These are phyloP conservation scores for Acleris sparsana DNA, from an alignment of 2,888 invertebrate genomes.

Conservation along the genomic window DNA sequence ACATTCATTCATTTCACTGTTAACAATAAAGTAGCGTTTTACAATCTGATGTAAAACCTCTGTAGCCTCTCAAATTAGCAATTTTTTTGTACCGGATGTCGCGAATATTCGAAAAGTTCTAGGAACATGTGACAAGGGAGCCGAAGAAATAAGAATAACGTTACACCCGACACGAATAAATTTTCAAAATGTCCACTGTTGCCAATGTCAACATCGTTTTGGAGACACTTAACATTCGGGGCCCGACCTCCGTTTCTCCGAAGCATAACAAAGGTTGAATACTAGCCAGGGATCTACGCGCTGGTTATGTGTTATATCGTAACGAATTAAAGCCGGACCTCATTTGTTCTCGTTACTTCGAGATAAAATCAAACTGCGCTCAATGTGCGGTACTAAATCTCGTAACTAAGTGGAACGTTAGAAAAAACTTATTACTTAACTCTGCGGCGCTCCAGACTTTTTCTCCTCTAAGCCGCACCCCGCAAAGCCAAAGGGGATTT, in stretches of 20 bases:
- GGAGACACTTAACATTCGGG: conserved; percentile 61
- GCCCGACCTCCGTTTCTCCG: conserved; percentile 61
- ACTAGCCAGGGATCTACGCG: conserved; percentile 29
- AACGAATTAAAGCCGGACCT: conserved; percentile 20
- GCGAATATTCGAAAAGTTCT: conserved; percentile 4
- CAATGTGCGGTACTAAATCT: conserved; percentile 25
- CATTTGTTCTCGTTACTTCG: conserved; percentile 1
- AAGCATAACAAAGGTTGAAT: conserved; percentile 61
- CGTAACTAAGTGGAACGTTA: conserved; percentile 24
- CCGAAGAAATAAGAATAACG: conserved; percentile 20
- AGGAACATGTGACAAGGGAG: conserved; percentile 15
- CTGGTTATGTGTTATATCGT: not conserved
- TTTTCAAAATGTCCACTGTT: conserved; percentile 22
- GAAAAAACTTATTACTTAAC: conserved; percentile 31
- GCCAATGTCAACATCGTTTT: conserved; percentile 36
- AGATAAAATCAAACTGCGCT: conserved; percentile 34
- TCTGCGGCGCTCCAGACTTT: conserved; percentile 19
- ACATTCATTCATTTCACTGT: too few species aligned
- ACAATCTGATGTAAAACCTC: too few species aligned
- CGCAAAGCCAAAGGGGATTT: conserved; percentile 9
- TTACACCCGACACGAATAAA: conserved; percentile 28
- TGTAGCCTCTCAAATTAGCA: too few species aligned
- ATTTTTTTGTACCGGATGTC: not conserved
- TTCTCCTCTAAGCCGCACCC: conserved; percentile 13
- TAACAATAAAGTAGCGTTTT: too few species aligned